Conservation (phyloP, 2,113 vertebrate genomes). For the Murina feae region DNA sequence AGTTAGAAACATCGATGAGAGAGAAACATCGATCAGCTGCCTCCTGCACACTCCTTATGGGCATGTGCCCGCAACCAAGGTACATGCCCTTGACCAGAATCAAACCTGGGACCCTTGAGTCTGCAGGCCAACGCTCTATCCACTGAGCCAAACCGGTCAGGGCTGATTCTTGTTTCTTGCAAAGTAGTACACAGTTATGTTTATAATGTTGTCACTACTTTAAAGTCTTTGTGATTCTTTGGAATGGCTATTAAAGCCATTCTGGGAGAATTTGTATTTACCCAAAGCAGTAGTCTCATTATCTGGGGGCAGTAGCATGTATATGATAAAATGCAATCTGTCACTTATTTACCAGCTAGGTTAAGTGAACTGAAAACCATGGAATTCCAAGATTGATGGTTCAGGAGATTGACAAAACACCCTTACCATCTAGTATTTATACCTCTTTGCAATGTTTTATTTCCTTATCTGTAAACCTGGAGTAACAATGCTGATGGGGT, state of each 20-base stretch:
- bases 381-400: background rate
- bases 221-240: slow-evolving; percentile 42
- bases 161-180: slow-evolving; percentile 34
- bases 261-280: background rate
- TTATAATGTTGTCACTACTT: background rate
- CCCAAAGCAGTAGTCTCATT: background rate
- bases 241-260: background rate
- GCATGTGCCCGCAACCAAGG: too few species aligned
- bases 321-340: background rate
- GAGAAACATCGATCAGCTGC: too few species aligned
- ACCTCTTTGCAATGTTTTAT: background rate
- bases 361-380: background rate
- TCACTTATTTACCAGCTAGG: background rate
- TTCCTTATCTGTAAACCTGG: slow-evolving; percentile 37
- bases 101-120: too few species aligned
- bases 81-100: too few species aligned
- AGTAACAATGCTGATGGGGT: background rate
- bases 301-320: background rate
- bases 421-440: background rate
- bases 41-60: too few species aligned
- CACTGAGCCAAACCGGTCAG: too few species aligned
- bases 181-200: background rate
- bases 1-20: too few species aligned
- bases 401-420: background rate
- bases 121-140: too few species aligned